Conservation (phyloP, 2,888 invertebrate species). For the Drosophila putrida region DNA sequence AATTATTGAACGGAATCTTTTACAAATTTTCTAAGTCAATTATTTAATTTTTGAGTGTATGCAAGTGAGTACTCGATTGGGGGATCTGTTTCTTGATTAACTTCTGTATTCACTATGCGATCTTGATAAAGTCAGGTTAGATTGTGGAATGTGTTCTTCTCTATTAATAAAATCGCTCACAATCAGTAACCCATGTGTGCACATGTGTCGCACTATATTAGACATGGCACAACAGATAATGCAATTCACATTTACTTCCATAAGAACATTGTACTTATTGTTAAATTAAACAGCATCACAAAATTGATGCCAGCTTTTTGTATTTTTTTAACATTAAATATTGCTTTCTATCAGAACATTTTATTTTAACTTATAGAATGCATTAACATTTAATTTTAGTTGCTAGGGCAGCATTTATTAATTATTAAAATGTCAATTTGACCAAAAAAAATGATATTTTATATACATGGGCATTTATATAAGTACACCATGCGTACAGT, state of each 20-base stretch:
- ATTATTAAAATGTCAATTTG: constrained; percentile 57
- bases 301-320: background rate
- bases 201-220: background rate
- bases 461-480: background rate
- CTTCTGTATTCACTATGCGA: background rate
- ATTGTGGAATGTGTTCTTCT: too few relatives aligned
- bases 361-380: background rate
- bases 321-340: background rate
- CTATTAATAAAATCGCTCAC: too few relatives aligned
- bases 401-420: constrained; percentile 23
- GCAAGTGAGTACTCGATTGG: background rate
- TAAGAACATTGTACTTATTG: background rate
- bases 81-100: background rate
- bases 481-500: constrained; percentile 11
- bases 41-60: too few relatives aligned
- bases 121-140: background rate
- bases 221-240: background rate
- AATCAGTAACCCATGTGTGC: background rate
- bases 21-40: background rate
- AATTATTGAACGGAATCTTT: background rate
- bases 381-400: constrained; percentile 18
- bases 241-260: background rate
- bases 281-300: background rate
- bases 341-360: background rate
- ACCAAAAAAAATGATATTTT: background rate